A percentile compares a stretch with the other conserved stretches of the same genome.
phyloP scores from a whole-genome alignment of 1,140 invertebrate genomes.

The Odontomachus brunneus region DNA sequence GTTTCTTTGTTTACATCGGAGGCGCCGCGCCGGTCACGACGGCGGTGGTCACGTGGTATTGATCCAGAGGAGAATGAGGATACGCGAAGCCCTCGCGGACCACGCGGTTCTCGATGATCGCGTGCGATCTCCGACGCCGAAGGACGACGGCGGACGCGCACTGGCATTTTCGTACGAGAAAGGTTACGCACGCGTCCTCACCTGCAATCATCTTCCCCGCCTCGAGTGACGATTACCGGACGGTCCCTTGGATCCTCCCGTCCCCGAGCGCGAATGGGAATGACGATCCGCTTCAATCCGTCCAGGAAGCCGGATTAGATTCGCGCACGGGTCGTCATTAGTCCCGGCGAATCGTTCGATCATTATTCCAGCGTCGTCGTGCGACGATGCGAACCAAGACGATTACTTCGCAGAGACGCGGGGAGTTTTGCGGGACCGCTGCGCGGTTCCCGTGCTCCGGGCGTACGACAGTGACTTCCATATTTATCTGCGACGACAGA shows the following conservation, averaged over 20 bases:
- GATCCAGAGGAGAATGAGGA: slow-evolving; percentile 64
- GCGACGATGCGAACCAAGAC: too few species aligned
- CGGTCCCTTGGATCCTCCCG: neutral
- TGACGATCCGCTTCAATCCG: neutral
- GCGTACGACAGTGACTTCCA: neutral
- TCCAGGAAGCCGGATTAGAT: neutral
- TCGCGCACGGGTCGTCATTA: too few species aligned
- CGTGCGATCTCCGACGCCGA: slow-evolving; percentile 1
- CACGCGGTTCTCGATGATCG: slow-evolving; percentile 61
- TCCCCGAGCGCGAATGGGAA: neutral
- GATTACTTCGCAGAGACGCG: too few species aligned
- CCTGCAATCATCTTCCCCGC: slow-evolving; percentile 1
- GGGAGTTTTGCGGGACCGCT: too few species aligned
- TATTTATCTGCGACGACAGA: neutral
- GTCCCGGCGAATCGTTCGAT: neutral
- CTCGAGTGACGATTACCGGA: neutral
- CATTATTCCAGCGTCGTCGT: neutral
- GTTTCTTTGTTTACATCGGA: slow-evolving; percentile 85
- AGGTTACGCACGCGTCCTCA: neutral
- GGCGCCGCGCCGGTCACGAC: slow-evolving; percentile 28
- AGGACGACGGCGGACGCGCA: neutral
- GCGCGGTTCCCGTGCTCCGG: neutral
- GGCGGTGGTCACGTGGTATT: slow-evolving; percentile 74
- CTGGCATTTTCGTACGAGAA: slow-evolving; percentile 5
- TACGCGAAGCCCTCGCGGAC: neutral